Conservation (phyloP, 2,797 vertebrate species). For the Pantherophis vulpinus region DNA sequence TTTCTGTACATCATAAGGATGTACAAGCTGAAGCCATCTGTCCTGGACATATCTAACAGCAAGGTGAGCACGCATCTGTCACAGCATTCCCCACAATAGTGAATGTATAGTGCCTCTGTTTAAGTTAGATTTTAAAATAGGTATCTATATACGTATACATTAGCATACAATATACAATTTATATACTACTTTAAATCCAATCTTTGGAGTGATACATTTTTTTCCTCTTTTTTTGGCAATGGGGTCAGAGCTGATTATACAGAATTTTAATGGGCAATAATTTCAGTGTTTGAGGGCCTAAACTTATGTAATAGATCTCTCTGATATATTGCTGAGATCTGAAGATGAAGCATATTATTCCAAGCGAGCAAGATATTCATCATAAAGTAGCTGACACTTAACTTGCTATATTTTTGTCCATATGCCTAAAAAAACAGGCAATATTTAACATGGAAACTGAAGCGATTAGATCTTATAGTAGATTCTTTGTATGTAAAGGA, state of each 20-base stretch:
- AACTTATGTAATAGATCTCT: neutral
- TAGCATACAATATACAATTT: neutral
- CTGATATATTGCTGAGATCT: neutral
- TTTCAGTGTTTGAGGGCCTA: neutral
- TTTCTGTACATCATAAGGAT: neutral
- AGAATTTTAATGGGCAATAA: neutral
- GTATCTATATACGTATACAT: neutral
- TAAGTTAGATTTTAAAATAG: neutral
- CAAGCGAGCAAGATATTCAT: neutral
- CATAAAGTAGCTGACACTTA: neutral
- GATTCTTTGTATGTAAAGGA: neutral
- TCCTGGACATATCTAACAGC: neutral
- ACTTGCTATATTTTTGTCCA: neutral
- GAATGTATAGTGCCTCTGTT: neutral
- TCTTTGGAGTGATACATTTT: neutral
- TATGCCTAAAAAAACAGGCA: too few species aligned
- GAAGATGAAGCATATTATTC: neutral
- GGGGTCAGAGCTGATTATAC: neutral
- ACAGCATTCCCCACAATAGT: neutral
- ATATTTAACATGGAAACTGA: neutral
- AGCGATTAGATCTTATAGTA: neutral
- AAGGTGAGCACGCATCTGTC: neutral
- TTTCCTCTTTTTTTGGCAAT: neutral
- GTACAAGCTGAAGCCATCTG: neutral
- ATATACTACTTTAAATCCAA: neutral